Conservation (phyloP, 2,113 vertebrate species). For the Oreotrochilus melanogaster region DNA sequence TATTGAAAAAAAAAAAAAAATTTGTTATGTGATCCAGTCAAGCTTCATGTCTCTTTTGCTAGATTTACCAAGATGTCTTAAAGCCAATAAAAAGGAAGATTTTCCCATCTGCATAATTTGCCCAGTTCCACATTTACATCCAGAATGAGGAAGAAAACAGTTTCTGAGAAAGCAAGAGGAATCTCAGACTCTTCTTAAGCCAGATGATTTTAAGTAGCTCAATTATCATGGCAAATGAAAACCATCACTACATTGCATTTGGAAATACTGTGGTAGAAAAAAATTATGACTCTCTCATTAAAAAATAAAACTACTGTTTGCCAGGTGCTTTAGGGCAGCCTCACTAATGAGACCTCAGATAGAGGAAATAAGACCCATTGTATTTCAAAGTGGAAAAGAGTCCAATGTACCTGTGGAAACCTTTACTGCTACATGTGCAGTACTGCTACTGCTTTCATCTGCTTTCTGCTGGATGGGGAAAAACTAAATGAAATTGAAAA, state of each 20-base stretch:
- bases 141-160: background rate
- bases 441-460: no score
- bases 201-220: background rate
- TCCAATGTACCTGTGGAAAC: background rate
- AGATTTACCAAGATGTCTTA: background rate
- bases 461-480: background rate
- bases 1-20: background rate
- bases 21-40: background rate
- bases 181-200: background rate
- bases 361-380: background rate
- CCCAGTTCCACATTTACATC: background rate
- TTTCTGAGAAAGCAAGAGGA: background rate
- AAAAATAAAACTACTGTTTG: slow-evolving; percentile 10
- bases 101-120: background rate
- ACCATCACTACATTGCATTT: background rate
- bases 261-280: background rate
- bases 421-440: background rate
- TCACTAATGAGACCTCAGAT: background rate
- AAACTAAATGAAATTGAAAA: background rate
- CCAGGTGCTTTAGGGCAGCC: background rate
- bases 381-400: background rate
- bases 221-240: background rate
- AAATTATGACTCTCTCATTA: background rate
- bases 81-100: background rate
- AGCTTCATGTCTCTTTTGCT: background rate